Evolutionary conservation across 2,113 vertebrate species (phyloP).

Genomic region (Nesoenas mayeri): DNA sequence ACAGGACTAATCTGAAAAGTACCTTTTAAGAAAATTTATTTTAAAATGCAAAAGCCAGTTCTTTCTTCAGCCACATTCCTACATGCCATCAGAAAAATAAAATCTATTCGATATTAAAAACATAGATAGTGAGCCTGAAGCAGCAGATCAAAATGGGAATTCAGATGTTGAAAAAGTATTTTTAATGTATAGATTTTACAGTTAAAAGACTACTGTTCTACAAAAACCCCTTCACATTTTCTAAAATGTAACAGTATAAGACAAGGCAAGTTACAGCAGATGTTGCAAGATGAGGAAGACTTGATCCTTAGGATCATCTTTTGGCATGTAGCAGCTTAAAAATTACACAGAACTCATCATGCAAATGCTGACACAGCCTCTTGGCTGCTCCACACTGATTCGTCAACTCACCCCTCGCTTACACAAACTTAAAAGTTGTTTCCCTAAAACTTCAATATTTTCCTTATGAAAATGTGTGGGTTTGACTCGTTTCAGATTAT

Average conservation of each 20-base stretch:
- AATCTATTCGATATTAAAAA: neutral
- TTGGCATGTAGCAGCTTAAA: neutral
- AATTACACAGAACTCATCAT: neutral
- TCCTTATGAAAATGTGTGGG: neutral
- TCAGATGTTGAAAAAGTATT: neutral
- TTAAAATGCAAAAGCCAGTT: neutral
- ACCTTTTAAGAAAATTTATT: neutral
- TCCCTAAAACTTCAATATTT: neutral
- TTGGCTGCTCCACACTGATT: neutral
- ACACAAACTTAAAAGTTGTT: neutral
- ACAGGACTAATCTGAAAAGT: neutral
- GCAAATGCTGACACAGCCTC: neutral
- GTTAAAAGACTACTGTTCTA: neutral
- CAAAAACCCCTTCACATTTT: neutral
- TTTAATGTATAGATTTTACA: neutral
- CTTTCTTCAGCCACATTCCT: neutral
- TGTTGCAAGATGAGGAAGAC: neutral
- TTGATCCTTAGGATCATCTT: neutral
- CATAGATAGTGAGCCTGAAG: neutral
- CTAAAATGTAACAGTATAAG: neutral
- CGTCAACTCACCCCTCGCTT: neutral
- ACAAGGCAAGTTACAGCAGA: neutral
- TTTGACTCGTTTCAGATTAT: neutral
- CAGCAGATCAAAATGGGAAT: neutral
- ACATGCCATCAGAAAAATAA: rapidly evolving